These are phyloP conservation scores for Oreochromis spilurus DNA, from an alignment of 2,113 vertebrate species.

Conservation along the genomic window DNA sequence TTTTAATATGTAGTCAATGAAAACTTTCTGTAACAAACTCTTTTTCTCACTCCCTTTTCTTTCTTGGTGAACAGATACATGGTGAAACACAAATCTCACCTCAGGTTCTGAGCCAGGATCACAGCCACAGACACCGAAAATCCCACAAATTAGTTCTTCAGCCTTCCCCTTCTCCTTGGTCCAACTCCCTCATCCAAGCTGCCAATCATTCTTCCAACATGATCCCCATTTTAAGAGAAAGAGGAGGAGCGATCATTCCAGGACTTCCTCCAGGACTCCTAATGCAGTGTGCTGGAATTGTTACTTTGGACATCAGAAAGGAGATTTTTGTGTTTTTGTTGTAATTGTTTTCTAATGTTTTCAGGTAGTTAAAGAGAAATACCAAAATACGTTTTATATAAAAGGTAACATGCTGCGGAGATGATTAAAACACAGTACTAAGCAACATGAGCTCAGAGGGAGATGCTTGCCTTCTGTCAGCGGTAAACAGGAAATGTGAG, in stretches of 20 bases:
- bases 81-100: constrained; percentile 98
- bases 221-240: not conserved
- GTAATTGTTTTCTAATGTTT: constrained; percentile 50
- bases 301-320: constrained; percentile 15
- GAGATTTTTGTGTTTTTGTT: constrained; percentile 20
- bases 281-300: not conserved
- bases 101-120: constrained; percentile 85
- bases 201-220: not conserved
- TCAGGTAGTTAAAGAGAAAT: constrained; percentile 35
- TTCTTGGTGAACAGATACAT: constrained; percentile 80
- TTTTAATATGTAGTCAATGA: not conserved
- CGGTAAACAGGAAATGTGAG: not conserved
- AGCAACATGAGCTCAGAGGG: not conserved
- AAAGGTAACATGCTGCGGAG: constrained; percentile 29
- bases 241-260: not conserved
- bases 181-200: not conserved
- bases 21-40: not conserved
- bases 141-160: not conserved
- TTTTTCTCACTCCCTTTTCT: not conserved
- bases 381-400: constrained; percentile 61
- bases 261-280: constrained; percentile 6
- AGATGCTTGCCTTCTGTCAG: not conserved
- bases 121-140: not conserved
- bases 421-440: not conserved
- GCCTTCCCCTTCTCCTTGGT: not conserved